phyloP scores from a whole-genome alignment of 1,140 invertebrate species.

The Latrodectus geometricus region DNA sequence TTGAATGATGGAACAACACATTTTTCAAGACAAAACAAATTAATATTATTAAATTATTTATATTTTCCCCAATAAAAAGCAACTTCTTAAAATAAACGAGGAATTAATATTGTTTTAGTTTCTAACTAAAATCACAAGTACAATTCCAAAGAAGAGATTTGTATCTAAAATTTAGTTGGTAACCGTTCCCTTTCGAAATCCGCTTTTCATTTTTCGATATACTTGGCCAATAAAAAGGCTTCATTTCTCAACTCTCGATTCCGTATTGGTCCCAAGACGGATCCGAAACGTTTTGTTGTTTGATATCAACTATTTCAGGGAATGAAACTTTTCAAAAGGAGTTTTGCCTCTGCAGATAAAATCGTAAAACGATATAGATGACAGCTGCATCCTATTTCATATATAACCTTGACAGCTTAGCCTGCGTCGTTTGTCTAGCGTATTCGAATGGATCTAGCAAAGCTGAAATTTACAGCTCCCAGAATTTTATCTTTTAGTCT shows the following conservation, averaged over 20 bases:
- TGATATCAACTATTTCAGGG: slow-evolving; percentile 9
- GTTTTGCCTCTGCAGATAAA: background rate
- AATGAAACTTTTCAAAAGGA: slow-evolving; percentile 11
- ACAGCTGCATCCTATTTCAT: background rate
- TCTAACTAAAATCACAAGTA: no score
- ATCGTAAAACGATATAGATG: background rate
- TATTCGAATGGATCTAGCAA: no score
- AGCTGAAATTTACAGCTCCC: no score
- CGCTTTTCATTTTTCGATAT: slow-evolving; percentile 27
- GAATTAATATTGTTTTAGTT: no score
- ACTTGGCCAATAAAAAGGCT: slow-evolving; percentile 46
- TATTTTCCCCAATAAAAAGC: no score
- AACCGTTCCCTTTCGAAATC: background rate
- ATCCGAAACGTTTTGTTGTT: slow-evolving; percentile 21
- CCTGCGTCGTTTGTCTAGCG: no score
- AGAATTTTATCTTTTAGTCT: no score
- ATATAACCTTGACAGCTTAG: background rate
- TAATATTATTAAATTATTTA: no score
- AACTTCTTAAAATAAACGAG: no score
- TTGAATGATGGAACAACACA: no score
- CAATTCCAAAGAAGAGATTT: no score
- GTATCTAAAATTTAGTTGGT: background rate
- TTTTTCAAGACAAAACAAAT: no score
- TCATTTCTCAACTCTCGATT: slow-evolving; percentile 42
- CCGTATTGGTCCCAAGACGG: slow-evolving; percentile 9